Evolutionary conservation across 2,888 invertebrate genomes (phyloP), one percentile per base, ranked within the genome.

Genomic region (Apamea epomidion): DNA sequence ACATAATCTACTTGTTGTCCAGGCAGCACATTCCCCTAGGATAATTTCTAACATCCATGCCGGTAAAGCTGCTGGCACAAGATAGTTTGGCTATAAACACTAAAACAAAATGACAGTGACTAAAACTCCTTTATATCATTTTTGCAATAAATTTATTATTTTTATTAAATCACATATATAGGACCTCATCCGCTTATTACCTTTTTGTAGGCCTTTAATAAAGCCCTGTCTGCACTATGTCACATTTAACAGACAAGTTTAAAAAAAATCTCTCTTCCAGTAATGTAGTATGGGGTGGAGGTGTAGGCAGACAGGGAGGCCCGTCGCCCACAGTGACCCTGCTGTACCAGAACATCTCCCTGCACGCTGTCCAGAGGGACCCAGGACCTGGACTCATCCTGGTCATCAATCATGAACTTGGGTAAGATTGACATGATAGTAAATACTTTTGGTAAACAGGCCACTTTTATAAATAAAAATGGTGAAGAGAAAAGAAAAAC

Each of bases 361-460:
- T 98, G 21, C 98, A 99, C 91, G 99, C 98, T 0, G 96, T 98
- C 37, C 98, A 98, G 74, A 96, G 98, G 87, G 98, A 98, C 86
- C 98, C 98, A 0, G 96, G 97, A 5, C 98, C 98, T 60, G 98
- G 98, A 88, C 95, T 99, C 7, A 98, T 98, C 90, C 94, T 98
- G 88, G 98, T 98, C 96, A 95, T 98, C 29, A 98, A 98, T 92
- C 98, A 98, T 83, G 97, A 97, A 91, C 94, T 98, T 68, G 97
- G 94, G 97, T 97, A 86, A 86, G 87, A 16, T 12, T 45, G 32
- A 45, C 4, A 62, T 29, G 29, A 29, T n/a, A 60, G n/a, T n/a
- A 14, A 14, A 60, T n/a, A 60, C 5, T n/a, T 58, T 58, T 42
- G 42, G 42, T 42, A 42, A 42, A 42, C 42, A 42, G 7, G 42